Evolutionary conservation across 2,113 vertebrate species (phyloP), one percentile per base, ranked within the genome.

Genomic region (Zosterops pallidus): DNA sequence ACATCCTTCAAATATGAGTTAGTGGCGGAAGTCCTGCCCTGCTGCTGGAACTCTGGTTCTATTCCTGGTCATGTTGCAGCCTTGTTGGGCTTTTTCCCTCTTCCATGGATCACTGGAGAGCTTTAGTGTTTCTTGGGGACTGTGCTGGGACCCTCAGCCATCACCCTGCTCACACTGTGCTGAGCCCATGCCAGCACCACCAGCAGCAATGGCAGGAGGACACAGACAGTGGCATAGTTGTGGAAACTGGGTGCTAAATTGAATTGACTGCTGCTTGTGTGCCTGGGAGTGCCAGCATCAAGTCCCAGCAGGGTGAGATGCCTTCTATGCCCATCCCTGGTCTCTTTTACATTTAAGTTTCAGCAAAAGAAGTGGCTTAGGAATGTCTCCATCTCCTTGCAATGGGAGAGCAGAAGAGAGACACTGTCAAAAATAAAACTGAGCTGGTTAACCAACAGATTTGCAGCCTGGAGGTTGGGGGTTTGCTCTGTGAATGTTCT

Each of bases 101-200:
- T 56, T 64, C 28, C 23, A 1, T 4, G 9, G 26, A 15, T 37
- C 13, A 2, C 52, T 60, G 76, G 50, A 31, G 37, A 69, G 20
- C 21, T n/a, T 74, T 1, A 3, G 13, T 77, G 79, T 17, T 37
- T 39, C 13, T 2, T 85, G 35, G 26, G 37, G 24, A 11, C 53
- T 1, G 2, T 3, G 7, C 25, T 50, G 56, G 23, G 33, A 47
- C 22, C 19, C 50, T 69, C 5, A 8, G 33, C 69, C 49, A 23
- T 19, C 29, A 22, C 6, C 41, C 17, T 0, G 0, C 59, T 87
- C 49, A 6, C 0, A 0, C 23, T 29, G 14, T 23, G 23, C 59
- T 41, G 60, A 70, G 39, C 33, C 57, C 0, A 0, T 65, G 31
- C 42, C 65, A 78, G 44, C 62, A n/a, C 11, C 39, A 59, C 39